Evolutionary conservation across 2,113 vertebrate species (phyloP), one percentile per base, ranked within the genome.

Genomic region (Austrofundulus limnaeus): DNA sequence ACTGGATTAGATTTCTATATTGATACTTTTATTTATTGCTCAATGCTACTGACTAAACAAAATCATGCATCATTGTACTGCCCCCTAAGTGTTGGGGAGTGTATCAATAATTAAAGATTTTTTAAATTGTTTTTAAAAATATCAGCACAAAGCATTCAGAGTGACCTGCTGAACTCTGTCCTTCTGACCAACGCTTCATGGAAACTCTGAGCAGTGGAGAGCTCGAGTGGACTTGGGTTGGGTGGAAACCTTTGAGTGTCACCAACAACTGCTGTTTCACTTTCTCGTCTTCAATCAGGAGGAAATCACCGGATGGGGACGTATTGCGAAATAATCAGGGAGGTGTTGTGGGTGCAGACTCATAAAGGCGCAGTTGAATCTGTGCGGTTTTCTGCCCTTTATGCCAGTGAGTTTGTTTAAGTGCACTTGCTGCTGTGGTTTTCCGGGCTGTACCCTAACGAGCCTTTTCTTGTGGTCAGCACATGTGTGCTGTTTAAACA

Each of bases 401-500:
- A 72, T 74, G 66, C 60, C 65, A 79, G 60, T 81, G 73, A 75
- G 75, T 79, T 85, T 85, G 76, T 80, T 80, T 81, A 85, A 81
- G 78, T 75, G 70, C 80, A 49, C 78, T 68, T 77, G 82, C 79
- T 77, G 70, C 77, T 82, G 87, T 53, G 90, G 89, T 89, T 92
- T 92, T 90, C 88, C 87, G 78, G 87, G 84, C 84, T 81, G 82
- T 71, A 78, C 83, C 87, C 87, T 87, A 86, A 81, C 19, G 25
- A 85, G 75, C 76, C 85, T 92, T 93, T 91, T 93, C 86, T 93
- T 93, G 92, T 92, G 91, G 92, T 88, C 83, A 42, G 77, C 89
- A 90, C 87, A 92, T 90, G 85, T 92, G 90, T 84, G 88, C 57
- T 82, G 86, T 89, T 92, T 87, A 88, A 87, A 85, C 73, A 73